Evolutionary conservation across 2,797 vertebrate genomes (phyloP).

Genomic region (Cyprinodon diabolis): DNA sequence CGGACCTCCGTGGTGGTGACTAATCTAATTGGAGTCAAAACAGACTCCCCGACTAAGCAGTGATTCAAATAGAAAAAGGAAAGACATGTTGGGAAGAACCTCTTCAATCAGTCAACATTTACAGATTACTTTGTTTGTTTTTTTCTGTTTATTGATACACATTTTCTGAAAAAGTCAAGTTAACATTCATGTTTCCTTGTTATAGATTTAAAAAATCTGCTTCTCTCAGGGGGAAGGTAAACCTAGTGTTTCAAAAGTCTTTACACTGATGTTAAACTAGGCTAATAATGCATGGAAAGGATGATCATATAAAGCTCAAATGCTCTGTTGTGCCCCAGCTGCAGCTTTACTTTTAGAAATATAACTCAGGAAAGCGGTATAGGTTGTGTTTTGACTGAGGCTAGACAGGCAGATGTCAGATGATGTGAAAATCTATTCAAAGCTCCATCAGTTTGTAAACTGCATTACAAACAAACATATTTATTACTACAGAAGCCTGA

Average conservation of each 20-base stretch:
- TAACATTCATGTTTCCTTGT: constrained; percentile 11
- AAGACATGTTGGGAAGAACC: constrained; percentile 52
- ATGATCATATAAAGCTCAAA: constrained; percentile 26
- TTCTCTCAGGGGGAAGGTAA: constrained; percentile 2
- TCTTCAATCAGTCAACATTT: constrained; percentile 66
- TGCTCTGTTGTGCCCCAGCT: constrained; percentile 31
- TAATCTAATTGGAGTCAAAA: constrained; percentile 72
- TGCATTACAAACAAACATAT: background rate
- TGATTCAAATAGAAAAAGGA: constrained; percentile 53
- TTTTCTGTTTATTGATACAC: constrained; percentile 31
- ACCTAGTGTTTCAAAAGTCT: constrained; percentile 5
- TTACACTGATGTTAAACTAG: constrained; percentile 7
- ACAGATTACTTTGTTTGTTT: constrained; percentile 33
- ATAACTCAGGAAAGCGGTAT: constrained; percentile 29
- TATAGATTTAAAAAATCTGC: constrained; percentile 19
- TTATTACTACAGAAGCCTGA: constrained; percentile 13
- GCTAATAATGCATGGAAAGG: constrained; percentile 30
- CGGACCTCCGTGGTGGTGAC: constrained; percentile 47
- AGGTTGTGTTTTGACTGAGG: constrained; percentile 6
- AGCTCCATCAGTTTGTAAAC: background rate
- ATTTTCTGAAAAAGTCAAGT: constrained; percentile 12
- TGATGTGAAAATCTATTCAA: constrained; percentile 2
- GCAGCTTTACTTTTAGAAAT: constrained; percentile 45
- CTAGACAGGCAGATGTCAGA: constrained; percentile 4
- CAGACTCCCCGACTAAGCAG: constrained; percentile 59